Conservation (phyloP, 2,888 invertebrate species). For the Drepanosiphum platanoidis region DNA sequence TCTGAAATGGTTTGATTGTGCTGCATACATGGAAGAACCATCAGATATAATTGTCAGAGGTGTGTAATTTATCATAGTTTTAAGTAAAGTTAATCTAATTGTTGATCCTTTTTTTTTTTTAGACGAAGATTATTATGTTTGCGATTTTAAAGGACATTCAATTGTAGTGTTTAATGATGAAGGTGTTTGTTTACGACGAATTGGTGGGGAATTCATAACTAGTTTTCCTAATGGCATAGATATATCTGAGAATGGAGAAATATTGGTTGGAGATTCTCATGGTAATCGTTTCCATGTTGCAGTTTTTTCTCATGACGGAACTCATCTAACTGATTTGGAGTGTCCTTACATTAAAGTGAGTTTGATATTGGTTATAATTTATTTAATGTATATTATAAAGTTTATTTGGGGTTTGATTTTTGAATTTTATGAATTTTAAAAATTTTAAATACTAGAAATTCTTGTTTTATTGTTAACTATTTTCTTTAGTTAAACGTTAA, state of each 20-base stretch:
- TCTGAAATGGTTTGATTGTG: constrained; percentile 96
- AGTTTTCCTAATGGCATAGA: constrained; percentile 98
- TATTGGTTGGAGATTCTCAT: constrained; percentile 95
- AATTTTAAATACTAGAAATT: too few species aligned
- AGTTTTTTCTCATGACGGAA: constrained; percentile 90
- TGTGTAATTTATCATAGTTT: constrained; percentile 70
- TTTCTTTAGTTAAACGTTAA: too few species aligned
- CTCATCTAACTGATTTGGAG: constrained; percentile 90
- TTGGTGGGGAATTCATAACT: constrained; percentile 94
- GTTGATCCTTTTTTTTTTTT: constrained; percentile 65
- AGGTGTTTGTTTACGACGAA: constrained; percentile 89
- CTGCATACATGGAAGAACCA: constrained; percentile 96
- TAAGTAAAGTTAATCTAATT: constrained; percentile 31
- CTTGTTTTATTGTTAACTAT: neutral
- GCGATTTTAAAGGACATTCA: constrained; percentile 98
- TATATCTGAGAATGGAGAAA: constrained; percentile 96
- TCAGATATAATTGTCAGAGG: constrained; percentile 96
- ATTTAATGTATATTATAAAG: neutral
- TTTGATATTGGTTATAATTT: neutral
- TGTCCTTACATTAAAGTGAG: constrained; percentile 96
- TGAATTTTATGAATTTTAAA: neutral
- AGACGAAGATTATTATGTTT: constrained; percentile 94
- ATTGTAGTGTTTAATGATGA: constrained; percentile 95
- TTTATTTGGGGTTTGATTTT: neutral
- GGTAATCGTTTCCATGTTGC: constrained; percentile 98